These are phyloP conservation scores for Creontiades dilutus DNA, from an alignment of 2,888 invertebrate genomes.

Conservation along the genomic window DNA sequence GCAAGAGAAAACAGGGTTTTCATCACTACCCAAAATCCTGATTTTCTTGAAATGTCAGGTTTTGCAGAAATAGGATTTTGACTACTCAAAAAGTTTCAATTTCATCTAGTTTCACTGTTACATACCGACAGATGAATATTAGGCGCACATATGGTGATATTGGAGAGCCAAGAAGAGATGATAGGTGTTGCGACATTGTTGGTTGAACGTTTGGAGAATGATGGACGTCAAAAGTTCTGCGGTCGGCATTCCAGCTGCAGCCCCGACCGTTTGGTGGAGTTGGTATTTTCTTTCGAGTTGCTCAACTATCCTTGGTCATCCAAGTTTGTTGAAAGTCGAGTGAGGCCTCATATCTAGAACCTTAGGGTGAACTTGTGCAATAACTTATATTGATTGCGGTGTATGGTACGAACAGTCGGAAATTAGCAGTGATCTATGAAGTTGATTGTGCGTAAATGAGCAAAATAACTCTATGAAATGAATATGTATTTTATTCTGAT, in stretches of 20 bases:
- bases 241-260: conserved; percentile 4
- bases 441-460: no score
- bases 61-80: no score
- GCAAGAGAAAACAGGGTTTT: no score
- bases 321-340: neutral
- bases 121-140: neutral
- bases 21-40: no score
- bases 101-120: neutral
- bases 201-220: conserved; percentile 5
- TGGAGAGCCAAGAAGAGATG: neutral
- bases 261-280: neutral
- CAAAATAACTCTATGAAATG: no score
- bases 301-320: neutral
- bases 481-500: no score
- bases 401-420: no score
- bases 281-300: conserved; percentile 8
- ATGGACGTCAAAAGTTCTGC: conserved; percentile 14
- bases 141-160: neutral
- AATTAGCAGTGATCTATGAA: no score
- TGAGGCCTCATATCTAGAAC: neutral
- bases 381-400: neutral
- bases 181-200: conserved; percentile 7
- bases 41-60: no score
- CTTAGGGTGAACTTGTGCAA: neutral
- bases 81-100: no score